These are phyloP conservation scores for Atractosteus spatula DNA, from an alignment of 2,113 vertebrate genomes.

Conservation along the genomic window DNA sequence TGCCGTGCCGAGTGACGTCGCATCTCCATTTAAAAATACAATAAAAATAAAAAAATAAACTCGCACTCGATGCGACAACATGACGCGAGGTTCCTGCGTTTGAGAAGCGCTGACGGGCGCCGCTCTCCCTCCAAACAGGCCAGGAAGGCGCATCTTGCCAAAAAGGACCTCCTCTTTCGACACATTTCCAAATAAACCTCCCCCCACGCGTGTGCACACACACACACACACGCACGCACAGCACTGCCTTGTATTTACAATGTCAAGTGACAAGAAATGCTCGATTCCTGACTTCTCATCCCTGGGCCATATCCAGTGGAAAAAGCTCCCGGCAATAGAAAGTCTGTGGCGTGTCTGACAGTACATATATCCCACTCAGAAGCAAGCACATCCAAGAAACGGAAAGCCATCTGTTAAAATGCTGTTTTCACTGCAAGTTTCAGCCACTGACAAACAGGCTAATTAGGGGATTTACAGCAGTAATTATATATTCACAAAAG, in stretches of 20 bases:
- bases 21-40: too few relatives aligned
- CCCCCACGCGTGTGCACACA: too few relatives aligned
- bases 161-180: too few relatives aligned
- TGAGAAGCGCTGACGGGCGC: too few relatives aligned
- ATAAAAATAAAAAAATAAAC: too few relatives aligned
- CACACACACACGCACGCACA: neutral
- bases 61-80: too few relatives aligned
- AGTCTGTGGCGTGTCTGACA: slow-evolving; percentile 51
- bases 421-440: neutral
- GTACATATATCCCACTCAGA: slow-evolving; percentile 26
- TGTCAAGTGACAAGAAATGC: slow-evolving; percentile 67
- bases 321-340: slow-evolving; percentile 38
- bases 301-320: slow-evolving; percentile 42
- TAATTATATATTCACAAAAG: slow-evolving; percentile 53
- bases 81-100: too few relatives aligned
- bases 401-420: slow-evolving; percentile 54
- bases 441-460: slow-evolving; percentile 44
- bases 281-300: slow-evolving; percentile 66
- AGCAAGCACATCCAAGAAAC: slow-evolving; percentile 51
- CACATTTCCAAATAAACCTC: too few relatives aligned
- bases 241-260: slow-evolving; percentile 42
- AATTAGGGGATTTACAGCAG: slow-evolving; percentile 55
- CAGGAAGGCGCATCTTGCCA: too few relatives aligned
- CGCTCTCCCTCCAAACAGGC: too few relatives aligned
- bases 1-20: too few relatives aligned